These are phyloP conservation scores for Stigmatopora nigra DNA, from an alignment of 2,113 vertebrate species.

Conservation along the genomic window DNA sequence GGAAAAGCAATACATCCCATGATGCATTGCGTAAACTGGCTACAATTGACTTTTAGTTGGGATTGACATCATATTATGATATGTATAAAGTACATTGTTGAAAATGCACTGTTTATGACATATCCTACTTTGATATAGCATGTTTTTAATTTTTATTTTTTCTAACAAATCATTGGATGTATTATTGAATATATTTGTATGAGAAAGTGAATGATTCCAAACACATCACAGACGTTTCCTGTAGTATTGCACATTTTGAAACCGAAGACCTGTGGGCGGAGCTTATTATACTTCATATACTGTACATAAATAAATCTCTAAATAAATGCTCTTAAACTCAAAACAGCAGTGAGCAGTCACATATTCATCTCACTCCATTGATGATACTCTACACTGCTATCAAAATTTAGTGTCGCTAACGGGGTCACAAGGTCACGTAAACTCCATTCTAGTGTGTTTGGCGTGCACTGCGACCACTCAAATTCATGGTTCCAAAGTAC, in stretches of 20 bases:
- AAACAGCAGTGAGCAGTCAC: background rate
- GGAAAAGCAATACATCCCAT: background rate
- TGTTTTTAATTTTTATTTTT: background rate
- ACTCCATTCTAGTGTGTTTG: slow-evolving; percentile 1
- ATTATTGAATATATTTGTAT: background rate
- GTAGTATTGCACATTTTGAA: slow-evolving; percentile 54
- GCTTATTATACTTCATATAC: slow-evolving; percentile 28
- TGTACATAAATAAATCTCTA: slow-evolving; percentile 44
- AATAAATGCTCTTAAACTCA: slow-evolving; percentile 26
- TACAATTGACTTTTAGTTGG: background rate
- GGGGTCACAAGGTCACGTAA: background rate
- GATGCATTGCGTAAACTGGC: background rate
- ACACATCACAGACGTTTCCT: slow-evolving; percentile 7
- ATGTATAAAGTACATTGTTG: no score
- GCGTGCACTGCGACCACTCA: slow-evolving; percentile 23
- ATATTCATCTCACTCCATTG: background rate
- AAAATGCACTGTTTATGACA: background rate
- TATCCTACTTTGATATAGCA: background rate
- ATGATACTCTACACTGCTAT: background rate
- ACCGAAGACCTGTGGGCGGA: slow-evolving; percentile 1
- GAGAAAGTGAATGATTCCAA: background rate
- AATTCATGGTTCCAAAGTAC: slow-evolving; percentile 44
- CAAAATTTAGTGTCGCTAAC: background rate
- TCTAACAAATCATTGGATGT: background rate
- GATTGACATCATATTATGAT: background rate